Evolutionary conservation across 2,888 invertebrate genomes (phyloP), one percentile per base, ranked within the genome.

Genomic region (Nineta flava): DNA sequence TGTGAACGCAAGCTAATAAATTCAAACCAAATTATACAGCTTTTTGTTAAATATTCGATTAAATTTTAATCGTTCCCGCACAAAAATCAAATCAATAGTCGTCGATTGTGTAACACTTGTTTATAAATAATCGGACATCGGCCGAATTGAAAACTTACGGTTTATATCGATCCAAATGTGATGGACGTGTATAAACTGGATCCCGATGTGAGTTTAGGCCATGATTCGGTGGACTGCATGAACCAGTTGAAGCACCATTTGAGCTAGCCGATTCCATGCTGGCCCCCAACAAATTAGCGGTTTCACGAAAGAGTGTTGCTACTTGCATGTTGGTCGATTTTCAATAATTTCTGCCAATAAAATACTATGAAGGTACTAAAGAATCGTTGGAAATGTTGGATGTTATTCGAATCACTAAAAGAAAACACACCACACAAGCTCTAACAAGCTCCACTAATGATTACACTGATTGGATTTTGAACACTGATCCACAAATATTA

Each of bases 281-380:
- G 57, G 75, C 73, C 61, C 77, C 77, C 62, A 78, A 69, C 64
- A 79, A 70, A 63, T 76, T 77, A 64, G 77, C 73, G 65, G 77
- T 76, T 71, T 79, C 79, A 62, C 77, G 73, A 63, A 79, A 79
- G 64, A 78, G 67, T 66, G 77, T 78, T 61, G 78, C 78, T 67
- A 79, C 77, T 73, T 79, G 79, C 78, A 78, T 79, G 63, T 56
- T 58, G 60, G 57, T 59, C 55, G 57, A 26, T 26, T 26, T 54
- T 58, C 57, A 59, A 47, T 51, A 48, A 31, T 26, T 49, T 40
- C 51, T 47, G 40, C 41, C 53, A 26, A 26, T 26, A 6, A 26
- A 26, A 26, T 26, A n/a, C 7, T 26, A 7, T 26, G 4, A 26
- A 26, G 26, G 26, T 26, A 26, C 26, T 26, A 26, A 26, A 26